These are phyloP conservation scores for Lophura nycthemera DNA, from an alignment of 2,113 vertebrate genomes.

Conservation along the genomic window DNA sequence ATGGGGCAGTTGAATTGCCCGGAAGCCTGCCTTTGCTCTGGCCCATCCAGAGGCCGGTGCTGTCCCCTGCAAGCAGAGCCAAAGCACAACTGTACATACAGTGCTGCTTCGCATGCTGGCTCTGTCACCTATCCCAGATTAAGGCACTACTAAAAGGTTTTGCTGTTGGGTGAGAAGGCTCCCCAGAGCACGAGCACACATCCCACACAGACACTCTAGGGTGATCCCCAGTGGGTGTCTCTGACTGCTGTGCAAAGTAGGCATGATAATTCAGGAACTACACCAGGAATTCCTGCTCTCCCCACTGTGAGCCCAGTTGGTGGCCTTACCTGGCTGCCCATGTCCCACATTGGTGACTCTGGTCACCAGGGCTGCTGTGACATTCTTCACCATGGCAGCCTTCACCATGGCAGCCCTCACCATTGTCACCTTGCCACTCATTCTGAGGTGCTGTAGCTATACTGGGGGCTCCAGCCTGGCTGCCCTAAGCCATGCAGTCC, in stretches of 20 bases:
- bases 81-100: background rate
- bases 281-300: background rate
- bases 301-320: rapidly evolving
- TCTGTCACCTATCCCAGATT: background rate
- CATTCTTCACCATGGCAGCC: slow-evolving; percentile 55
- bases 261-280: background rate
- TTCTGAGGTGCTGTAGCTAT: background rate
- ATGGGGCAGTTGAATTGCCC: slow-evolving; percentile 67
- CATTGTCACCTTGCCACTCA: background rate
- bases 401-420: slow-evolving; percentile 22
- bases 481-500: background rate
- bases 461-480: background rate
- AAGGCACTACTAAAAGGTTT: background rate
- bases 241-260: rapidly evolving
- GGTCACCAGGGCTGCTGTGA: background rate
- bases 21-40: slow-evolving; percentile 27
- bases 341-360: background rate
- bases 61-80: slow-evolving; percentile 27
- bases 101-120: background rate
- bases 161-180: background rate
- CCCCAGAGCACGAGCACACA: background rate
- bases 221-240: background rate
- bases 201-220: background rate
- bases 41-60: slow-evolving; percentile 63
- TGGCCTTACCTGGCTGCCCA: slow-evolving; percentile 67